Conservation (phyloP, 2,888 invertebrate genomes). For the Mamestra brassicae region DNA sequence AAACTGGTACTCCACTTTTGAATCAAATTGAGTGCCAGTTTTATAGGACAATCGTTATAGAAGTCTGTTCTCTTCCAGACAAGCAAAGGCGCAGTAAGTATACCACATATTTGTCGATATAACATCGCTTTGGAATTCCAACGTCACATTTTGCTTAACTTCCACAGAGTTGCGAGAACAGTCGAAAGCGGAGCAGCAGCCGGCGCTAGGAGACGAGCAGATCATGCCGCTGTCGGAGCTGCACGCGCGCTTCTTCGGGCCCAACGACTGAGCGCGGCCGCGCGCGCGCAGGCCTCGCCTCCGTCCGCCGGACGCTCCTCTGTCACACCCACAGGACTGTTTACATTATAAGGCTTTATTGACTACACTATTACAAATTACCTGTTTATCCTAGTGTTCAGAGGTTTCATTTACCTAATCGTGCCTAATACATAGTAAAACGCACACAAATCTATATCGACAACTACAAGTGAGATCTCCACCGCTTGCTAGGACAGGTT, state of each 20-base stretch:
- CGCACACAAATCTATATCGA: constrained; percentile 50
- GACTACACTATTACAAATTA: constrained; percentile 54
- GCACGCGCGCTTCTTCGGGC: constrained; percentile 77
- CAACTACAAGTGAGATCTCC: constrained; percentile 34
- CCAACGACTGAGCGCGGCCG: constrained; percentile 74
- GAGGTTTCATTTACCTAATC: constrained; percentile 44
- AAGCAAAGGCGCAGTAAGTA: constrained; percentile 18
- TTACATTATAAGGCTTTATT: constrained; percentile 62
- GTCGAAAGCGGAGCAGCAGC: constrained; percentile 84
- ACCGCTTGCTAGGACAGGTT: constrained; percentile 35
- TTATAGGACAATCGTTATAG: constrained; percentile 22
- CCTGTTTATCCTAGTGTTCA: constrained; percentile 46
- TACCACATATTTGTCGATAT: constrained; percentile 19
- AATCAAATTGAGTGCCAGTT: constrained; percentile 5
- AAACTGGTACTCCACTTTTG: constrained; percentile 20
- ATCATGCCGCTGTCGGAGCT: constrained; percentile 82
- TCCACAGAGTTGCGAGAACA: constrained; percentile 84
- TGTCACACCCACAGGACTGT: constrained; percentile 53
- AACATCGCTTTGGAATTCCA: constrained; percentile 10
- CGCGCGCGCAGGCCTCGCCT: constrained; percentile 10
- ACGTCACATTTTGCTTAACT: background rate
- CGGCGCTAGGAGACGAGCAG: constrained; percentile 83
- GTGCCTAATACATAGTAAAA: constrained; percentile 56
- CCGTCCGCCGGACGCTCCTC: constrained; percentile 47
- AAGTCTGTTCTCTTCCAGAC: constrained; percentile 36